phyloP scores from a whole-genome alignment of 2,888 invertebrate species.

The Lasiommata megera region DNA sequence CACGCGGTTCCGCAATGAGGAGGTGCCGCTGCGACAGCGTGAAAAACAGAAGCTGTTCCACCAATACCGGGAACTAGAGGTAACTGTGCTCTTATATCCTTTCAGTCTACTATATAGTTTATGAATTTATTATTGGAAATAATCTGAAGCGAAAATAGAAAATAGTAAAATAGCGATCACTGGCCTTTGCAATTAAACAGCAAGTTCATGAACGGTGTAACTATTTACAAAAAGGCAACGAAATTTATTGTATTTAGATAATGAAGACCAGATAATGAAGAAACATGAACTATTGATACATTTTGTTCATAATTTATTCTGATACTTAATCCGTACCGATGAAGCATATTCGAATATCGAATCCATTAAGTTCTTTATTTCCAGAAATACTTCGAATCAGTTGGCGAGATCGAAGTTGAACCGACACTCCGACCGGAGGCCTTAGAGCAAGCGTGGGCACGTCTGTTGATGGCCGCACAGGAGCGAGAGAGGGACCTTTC shows the following conservation, averaged over 20 bases:
- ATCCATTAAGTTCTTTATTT: not conserved
- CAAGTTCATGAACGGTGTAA: too few relatives aligned
- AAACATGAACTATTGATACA: too few relatives aligned
- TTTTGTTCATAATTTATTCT: not conserved
- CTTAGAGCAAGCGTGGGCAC: conserved; percentile 93
- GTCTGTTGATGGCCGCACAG: conserved; percentile 92
- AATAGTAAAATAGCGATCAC: too few relatives aligned
- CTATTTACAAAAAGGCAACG: too few relatives aligned
- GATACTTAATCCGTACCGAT: not conserved
- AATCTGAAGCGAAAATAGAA: too few relatives aligned
- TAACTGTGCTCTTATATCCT: conserved; percentile 35
- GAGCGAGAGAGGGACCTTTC: conserved; percentile 94
- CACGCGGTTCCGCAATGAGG: conserved; percentile 95
- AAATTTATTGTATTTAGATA: too few relatives aligned
- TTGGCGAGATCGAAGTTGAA: conserved; percentile 94
- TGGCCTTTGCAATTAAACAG: too few relatives aligned
- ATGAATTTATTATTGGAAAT: too few relatives aligned
- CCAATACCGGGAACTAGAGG: conserved; percentile 91
- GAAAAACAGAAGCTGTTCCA: conserved; percentile 94
- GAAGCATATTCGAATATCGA: too few relatives aligned
- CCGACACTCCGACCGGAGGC: conserved; percentile 92
- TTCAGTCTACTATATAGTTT: too few relatives aligned
- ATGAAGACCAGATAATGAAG: too few relatives aligned
- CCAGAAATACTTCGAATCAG: conserved; percentile 91
- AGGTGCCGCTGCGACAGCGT: conserved; percentile 93